Conservation (phyloP, 1,140 invertebrate species). For the Ericerus pela region DNA sequence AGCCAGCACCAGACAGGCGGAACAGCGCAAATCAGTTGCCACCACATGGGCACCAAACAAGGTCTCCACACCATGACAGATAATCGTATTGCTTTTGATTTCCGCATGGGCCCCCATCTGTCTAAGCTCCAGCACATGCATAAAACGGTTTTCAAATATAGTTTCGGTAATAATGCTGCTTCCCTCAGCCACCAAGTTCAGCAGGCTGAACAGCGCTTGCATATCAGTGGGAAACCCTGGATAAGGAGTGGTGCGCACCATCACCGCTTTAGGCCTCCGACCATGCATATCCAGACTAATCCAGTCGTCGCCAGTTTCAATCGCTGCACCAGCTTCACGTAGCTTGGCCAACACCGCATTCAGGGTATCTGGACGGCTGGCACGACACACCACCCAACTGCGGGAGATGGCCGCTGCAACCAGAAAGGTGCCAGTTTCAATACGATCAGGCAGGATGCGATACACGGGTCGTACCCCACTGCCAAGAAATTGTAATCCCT, state of each 20-base stretch:
- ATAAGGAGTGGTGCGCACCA: constrained; percentile 23
- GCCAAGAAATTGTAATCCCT: constrained; percentile 20
- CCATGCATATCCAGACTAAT: constrained; percentile 19
- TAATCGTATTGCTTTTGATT: constrained; percentile 20
- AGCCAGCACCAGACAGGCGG: constrained; percentile 25
- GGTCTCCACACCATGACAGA: constrained; percentile 20
- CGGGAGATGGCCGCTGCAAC: constrained; percentile 22
- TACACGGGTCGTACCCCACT: constrained; percentile 19
- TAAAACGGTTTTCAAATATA: constrained; percentile 28
- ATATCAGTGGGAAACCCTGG: constrained; percentile 28
- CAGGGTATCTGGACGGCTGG: constrained; percentile 15
- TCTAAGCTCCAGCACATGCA: constrained; percentile 23
- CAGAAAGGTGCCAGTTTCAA: constrained; percentile 26
- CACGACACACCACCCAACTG: constrained; percentile 17
- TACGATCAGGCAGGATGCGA: constrained; percentile 24
- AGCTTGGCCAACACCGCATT: constrained; percentile 19
- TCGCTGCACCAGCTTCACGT: constrained; percentile 18
- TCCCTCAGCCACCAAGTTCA: constrained; percentile 21
- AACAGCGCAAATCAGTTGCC: constrained; percentile 27
- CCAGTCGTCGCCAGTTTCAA: constrained; percentile 17
- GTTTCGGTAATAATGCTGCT: constrained; percentile 22
- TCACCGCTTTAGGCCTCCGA: constrained; percentile 18
- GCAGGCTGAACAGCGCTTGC: constrained; percentile 24
- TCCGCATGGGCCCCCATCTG: constrained; percentile 22
- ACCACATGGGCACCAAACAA: constrained; percentile 24